phyloP scores from a whole-genome alignment of 1,140 invertebrate genomes.

The Proales similis region DNA sequence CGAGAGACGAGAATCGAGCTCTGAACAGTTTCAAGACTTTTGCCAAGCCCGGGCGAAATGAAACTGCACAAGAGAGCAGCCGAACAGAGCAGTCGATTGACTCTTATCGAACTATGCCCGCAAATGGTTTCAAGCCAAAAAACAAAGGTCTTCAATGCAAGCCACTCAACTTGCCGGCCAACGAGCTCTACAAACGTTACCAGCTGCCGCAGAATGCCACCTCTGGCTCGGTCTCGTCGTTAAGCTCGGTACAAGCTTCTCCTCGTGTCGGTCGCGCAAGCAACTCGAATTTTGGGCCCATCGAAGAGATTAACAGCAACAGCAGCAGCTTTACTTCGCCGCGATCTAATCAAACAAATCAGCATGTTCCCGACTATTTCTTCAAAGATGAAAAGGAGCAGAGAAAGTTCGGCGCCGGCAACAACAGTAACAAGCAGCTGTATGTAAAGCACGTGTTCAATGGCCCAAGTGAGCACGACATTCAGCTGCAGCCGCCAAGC shows the following conservation, averaged over 20 bases:
- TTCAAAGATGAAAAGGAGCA: slow-evolving; percentile 38
- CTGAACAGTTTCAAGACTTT: slow-evolving; percentile 22
- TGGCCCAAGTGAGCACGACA: too few relatives aligned
- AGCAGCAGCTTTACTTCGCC: too few relatives aligned
- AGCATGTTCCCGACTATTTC: slow-evolving; percentile 34
- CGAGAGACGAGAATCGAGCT: too few relatives aligned
- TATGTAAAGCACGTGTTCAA: slow-evolving; percentile 28
- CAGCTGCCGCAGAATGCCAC: slow-evolving; percentile 18
- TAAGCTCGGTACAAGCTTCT: slow-evolving; percentile 19
- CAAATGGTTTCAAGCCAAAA: slow-evolving; percentile 1
- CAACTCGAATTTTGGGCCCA: slow-evolving; percentile 35
- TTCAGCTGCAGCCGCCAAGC: too few relatives aligned
- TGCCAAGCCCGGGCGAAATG: slow-evolving; percentile 16
- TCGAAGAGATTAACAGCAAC: slow-evolving; percentile 5
- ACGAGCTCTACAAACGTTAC: slow-evolving; percentile 30
- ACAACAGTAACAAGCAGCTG: slow-evolving; percentile 14
- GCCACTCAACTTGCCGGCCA: slow-evolving; percentile 35
- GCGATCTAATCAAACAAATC: too few relatives aligned
- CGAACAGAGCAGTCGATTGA: neutral
- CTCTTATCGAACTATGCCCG: slow-evolving; percentile 13
- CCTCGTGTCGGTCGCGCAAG: slow-evolving; percentile 2
- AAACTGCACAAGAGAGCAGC: slow-evolving; percentile 17
- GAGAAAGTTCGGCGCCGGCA: neutral
- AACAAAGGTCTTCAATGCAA: neutral
- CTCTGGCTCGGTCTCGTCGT: slow-evolving; percentile 4